phyloP scores from a whole-genome alignment of 2,797 vertebrate genomes.

The Gastrophryne carolinensis region DNA sequence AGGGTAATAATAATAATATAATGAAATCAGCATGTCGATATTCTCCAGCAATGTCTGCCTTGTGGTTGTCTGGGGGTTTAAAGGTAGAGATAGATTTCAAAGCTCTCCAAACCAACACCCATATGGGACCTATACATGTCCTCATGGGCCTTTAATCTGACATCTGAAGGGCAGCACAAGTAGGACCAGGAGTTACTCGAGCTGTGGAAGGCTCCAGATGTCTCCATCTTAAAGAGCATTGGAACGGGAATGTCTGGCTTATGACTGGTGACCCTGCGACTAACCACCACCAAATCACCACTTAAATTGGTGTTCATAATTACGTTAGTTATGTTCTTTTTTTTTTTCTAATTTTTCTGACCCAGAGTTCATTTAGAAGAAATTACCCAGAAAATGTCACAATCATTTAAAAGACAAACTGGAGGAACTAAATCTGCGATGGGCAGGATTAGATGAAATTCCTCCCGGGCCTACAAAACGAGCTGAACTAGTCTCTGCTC shows the following conservation, averaged over 20 bases:
- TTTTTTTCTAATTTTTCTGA: not conserved
- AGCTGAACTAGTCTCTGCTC: conserved; percentile 25
- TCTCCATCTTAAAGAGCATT: not conserved
- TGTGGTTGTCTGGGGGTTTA: too few species aligned
- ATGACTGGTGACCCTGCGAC: not conserved
- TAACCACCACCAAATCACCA: not conserved
- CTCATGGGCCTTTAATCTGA: too few species aligned
- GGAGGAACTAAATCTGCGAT: not conserved
- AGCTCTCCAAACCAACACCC: too few species aligned
- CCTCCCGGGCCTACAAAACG: not conserved
- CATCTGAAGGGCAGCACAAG: too few species aligned
- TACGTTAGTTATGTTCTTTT: not conserved
- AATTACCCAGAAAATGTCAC: not conserved
- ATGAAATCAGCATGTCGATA: too few species aligned
- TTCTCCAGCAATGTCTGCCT: too few species aligned
- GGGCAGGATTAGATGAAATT: not conserved
- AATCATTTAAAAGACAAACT: not conserved
- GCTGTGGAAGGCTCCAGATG: not conserved
- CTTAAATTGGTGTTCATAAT: not conserved
- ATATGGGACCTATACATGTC: too few species aligned
- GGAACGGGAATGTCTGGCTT: not conserved
- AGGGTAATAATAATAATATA: too few species aligned
- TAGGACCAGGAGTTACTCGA: too few species aligned
- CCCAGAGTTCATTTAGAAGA: not conserved
- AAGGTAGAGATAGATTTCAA: too few species aligned